A percentile compares a stretch with the other conserved stretches of the same genome.
phyloP scores from a whole-genome alignment of 1,140 invertebrate genomes.

The Hesperophylax magnus region DNA sequence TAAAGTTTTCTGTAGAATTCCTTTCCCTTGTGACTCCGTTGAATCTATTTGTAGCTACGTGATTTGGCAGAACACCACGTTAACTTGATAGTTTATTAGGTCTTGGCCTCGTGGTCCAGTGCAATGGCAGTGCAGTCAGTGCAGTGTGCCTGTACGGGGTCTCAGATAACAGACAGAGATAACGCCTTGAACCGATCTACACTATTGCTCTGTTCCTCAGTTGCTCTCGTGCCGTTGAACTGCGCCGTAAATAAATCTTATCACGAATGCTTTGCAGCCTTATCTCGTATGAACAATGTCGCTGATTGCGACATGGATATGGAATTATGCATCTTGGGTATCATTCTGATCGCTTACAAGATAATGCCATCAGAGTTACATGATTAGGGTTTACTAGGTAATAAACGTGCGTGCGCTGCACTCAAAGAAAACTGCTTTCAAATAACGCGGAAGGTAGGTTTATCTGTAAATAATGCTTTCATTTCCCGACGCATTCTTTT shows the following conservation, averaged over 20 bases:
- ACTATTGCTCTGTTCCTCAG: background rate
- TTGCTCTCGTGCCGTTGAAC: slow-evolving; percentile 5
- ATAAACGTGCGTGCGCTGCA: too few species aligned
- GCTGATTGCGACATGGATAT: slow-evolving; percentile 19
- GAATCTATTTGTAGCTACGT: background rate
- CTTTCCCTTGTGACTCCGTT: too few species aligned
- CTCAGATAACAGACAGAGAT: slow-evolving; percentile 1
- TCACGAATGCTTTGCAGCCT: slow-evolving; percentile 10
- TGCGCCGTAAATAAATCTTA: slow-evolving; percentile 12
- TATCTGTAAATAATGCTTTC: too few species aligned
- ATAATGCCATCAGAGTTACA: slow-evolving; percentile 1
- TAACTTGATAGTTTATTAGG: too few species aligned
- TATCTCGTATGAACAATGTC: slow-evolving; percentile 29
- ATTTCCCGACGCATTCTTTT: too few species aligned
- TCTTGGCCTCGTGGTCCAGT: too few species aligned
- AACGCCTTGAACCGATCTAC: background rate
- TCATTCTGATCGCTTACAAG: background rate
- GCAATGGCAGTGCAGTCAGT: background rate
- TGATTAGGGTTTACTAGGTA: too few species aligned
- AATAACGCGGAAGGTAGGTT: too few species aligned
- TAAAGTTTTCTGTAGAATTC: too few species aligned
- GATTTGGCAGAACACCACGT: background rate
- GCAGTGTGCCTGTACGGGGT: background rate
- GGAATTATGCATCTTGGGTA: slow-evolving; percentile 16
- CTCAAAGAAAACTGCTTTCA: too few species aligned